A percentile compares a stretch with the other conserved stretches of the same genome.
Evolutionary conservation across 2,113 vertebrate species (phyloP).

Genomic region (Marcusenius ussheri): DNA sequence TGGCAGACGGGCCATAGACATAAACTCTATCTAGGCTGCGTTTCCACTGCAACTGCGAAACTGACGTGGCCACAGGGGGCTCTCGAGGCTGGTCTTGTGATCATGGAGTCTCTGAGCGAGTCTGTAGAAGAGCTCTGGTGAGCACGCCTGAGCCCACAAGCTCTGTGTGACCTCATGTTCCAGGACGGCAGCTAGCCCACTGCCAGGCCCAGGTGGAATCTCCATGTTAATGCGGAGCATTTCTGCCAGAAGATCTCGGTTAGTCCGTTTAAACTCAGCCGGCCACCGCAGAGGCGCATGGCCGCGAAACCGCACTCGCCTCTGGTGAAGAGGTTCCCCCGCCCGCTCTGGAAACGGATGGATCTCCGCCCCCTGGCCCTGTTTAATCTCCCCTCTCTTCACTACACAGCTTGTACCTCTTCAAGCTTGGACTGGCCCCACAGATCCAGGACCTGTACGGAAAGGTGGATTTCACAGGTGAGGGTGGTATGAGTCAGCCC

Average conservation of each 20-base stretch:
- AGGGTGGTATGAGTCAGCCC: background rate
- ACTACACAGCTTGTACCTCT: slow-evolving; percentile 81
- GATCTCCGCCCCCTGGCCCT: background rate
- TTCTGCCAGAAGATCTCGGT: background rate
- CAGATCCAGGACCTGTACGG: slow-evolving; percentile 97
- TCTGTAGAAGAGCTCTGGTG: background rate
- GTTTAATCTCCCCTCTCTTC: slow-evolving; percentile 7
- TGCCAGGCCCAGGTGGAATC: background rate
- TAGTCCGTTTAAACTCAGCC: background rate
- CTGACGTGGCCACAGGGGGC: no score
- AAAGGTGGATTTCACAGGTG: slow-evolving; percentile 96
- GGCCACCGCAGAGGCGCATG: background rate
- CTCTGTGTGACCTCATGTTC: background rate
- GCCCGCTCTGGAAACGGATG: background rate
- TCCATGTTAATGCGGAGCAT: background rate
- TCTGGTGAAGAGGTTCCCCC: background rate
- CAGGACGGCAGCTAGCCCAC: background rate
- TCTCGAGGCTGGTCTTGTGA: background rate
- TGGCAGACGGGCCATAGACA: background rate
- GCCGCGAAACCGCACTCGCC: background rate
- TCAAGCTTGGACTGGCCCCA: slow-evolving; percentile 91
- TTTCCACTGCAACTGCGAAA: background rate
- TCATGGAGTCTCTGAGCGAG: background rate
- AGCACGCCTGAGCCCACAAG: background rate
- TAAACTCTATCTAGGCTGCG: background rate